Evolutionary conservation across 2,113 vertebrate species (phyloP), one percentile per base, ranked within the genome.

Genomic region (Epinephelus moara): DNA sequence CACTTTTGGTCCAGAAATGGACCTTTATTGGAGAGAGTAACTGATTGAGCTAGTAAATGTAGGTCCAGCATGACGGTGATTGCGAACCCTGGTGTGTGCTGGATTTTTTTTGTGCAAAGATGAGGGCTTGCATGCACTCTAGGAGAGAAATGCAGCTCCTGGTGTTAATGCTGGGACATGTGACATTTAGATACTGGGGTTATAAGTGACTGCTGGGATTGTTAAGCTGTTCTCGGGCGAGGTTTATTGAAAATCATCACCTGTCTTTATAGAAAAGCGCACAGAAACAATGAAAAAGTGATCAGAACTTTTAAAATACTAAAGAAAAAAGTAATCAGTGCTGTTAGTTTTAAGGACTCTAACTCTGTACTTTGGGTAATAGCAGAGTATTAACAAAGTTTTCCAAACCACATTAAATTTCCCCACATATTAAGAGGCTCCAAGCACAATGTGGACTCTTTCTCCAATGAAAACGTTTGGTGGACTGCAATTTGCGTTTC

Each of bases 1-100:
- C 92, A 94, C 95, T 96, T 96, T 96, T 94, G 85, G 89, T 91
- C 75, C 93, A 93, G 95, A 87, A 96, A 94, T 87, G 86, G 88
- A 85, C 89, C 62, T 94, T 96, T 95, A 95, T 93, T 89, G 83
- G 88, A 86, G 87, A 91, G 94, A 71, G 95, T 95, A 95, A 97
- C 93, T 96, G 96, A 96, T 96, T 95, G 96, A 96, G 88, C 91
- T 91, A 91, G 76, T 93, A 95, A 93, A 94, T 57, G 53, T 23
- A 30, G 3, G 13, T 86, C 66, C 94, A 83, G 89, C 91, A 89
- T 72, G 76, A 80, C n/a, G 33, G 55, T 86, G 81, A 91, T 86
- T 88, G 74, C 84, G 88, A 80, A 90, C 55, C 84, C 86, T 69
- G 69, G 45, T 86, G 74, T 85, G 82, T 57, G 63, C 66, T 67